Evolutionary conservation across 2,113 vertebrate genomes (phyloP).

Genomic region (Limanda limanda): DNA sequence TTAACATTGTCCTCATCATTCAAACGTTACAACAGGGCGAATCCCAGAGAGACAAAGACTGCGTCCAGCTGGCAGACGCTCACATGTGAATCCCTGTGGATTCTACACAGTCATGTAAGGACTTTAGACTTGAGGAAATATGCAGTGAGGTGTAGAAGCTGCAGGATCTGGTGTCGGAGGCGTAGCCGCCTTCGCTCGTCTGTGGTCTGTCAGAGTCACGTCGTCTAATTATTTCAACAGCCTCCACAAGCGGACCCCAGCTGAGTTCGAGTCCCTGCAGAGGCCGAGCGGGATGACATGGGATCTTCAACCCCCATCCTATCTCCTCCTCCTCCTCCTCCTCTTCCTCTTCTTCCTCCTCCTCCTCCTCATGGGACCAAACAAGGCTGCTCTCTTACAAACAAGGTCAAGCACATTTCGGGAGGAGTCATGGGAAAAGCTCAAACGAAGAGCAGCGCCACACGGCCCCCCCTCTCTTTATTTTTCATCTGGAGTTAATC

Average conservation of each 20-base stretch:
- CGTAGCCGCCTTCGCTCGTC: neutral
- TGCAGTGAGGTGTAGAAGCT: neutral
- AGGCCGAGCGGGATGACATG: conserved; percentile 37
- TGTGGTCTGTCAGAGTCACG: conserved; percentile 26
- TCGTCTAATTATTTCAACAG: conserved; percentile 49
- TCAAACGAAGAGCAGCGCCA: conserved; percentile 46
- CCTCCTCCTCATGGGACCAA: conserved; percentile 63
- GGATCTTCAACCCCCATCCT: conserved; percentile 36
- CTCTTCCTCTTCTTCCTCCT: neutral
- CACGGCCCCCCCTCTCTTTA: conserved; percentile 18
- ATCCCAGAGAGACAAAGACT: neutral
- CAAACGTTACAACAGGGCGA: neutral
- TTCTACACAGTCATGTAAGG: neutral
- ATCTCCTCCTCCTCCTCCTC: conserved; percentile 22
- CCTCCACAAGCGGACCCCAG: conserved; percentile 1
- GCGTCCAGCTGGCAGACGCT: neutral
- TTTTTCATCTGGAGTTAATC: conserved; percentile 58
- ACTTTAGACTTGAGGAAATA: neutral
- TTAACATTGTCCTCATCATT: conserved; percentile 2
- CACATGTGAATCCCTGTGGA: neutral
- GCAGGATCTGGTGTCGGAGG: neutral
- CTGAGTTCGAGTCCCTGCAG: neutral
- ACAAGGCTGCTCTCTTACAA: conserved; percentile 60
- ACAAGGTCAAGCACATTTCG: conserved; percentile 74
- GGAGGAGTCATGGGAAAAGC: conserved; percentile 79